Evolutionary conservation across 2,113 vertebrate genomes (phyloP).

Genomic region (Pygoscelis antarcticus): DNA sequence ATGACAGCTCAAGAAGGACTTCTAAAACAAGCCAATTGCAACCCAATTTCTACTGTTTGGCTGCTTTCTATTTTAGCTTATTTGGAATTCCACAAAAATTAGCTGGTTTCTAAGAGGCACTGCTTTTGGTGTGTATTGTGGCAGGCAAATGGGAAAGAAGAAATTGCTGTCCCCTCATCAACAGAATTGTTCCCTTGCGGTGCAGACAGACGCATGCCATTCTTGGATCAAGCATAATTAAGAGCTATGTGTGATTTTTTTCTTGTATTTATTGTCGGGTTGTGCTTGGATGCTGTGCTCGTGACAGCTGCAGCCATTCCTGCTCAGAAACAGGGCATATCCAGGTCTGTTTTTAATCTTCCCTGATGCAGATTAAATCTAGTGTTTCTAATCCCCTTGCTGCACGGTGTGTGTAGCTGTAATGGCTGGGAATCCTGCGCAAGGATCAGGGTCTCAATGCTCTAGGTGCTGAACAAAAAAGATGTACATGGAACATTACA

Average conservation of each 20-base stretch:
- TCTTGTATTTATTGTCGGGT: background rate
- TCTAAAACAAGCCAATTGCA: conserved; percentile 3
- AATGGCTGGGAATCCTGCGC: background rate
- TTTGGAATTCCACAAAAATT: background rate
- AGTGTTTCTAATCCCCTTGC: background rate
- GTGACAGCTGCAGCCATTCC: background rate
- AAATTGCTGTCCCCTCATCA: background rate
- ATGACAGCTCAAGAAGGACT: conserved; percentile 29
- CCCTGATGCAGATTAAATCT: rapidly evolving
- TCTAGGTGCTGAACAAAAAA: background rate
- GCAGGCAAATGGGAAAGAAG: background rate
- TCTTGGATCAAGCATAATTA: rapidly evolving
- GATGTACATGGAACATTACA: rapidly evolving
- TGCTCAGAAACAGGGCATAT: background rate
- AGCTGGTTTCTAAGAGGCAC: background rate
- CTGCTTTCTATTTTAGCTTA: background rate
- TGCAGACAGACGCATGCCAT: background rate
- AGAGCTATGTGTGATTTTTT: background rate
- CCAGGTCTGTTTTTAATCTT: background rate
- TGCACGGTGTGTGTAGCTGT: background rate
- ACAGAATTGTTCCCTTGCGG: background rate
- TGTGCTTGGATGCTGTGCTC: background rate
- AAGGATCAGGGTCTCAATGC: background rate
- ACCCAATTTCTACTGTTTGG: background rate
- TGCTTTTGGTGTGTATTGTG: background rate